Conservation (phyloP, 2,797 vertebrate genomes). For the Gastrophryne carolinensis region DNA sequence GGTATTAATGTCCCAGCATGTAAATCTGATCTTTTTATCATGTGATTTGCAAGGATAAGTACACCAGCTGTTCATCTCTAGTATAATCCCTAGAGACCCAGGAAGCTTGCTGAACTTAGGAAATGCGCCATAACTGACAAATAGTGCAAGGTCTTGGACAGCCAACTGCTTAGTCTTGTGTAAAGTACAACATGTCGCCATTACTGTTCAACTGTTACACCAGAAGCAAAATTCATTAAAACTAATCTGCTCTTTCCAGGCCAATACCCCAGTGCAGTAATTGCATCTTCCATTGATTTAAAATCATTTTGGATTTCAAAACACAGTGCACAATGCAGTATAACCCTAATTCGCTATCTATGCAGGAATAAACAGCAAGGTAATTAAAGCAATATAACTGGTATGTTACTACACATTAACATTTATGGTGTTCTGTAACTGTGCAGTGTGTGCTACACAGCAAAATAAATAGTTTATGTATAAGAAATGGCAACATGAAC, state of each 20-base stretch:
- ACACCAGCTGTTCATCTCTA: slow-evolving; percentile 45
- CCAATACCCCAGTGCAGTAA: slow-evolving; percentile 33
- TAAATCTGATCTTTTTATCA: slow-evolving; percentile 43
- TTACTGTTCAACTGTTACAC: slow-evolving; percentile 40
- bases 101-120: slow-evolving; percentile 43
- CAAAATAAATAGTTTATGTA: no score
- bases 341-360: slow-evolving; percentile 4
- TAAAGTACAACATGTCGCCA: neutral
- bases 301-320: slow-evolving; percentile 38
- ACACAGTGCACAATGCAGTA: neutral
- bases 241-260: slow-evolving; percentile 37
- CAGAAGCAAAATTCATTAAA: slow-evolving; percentile 52
- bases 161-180: slow-evolving; percentile 38
- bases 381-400: slow-evolving; percentile 7
- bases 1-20: slow-evolving; percentile 33
- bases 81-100: slow-evolving; percentile 37
- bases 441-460: neutral
- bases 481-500: no score
- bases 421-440: slow-evolving; percentile 2
- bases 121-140: slow-evolving; percentile 46
- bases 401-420: slow-evolving; percentile 21
- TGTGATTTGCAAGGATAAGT: slow-evolving; percentile 46
- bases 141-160: slow-evolving; percentile 18
- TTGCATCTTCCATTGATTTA: slow-evolving; percentile 26
- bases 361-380: neutral